Base-by-base conservation (phyloP, 23 tunicate species). In the Phallusia fumigata region DNA sequence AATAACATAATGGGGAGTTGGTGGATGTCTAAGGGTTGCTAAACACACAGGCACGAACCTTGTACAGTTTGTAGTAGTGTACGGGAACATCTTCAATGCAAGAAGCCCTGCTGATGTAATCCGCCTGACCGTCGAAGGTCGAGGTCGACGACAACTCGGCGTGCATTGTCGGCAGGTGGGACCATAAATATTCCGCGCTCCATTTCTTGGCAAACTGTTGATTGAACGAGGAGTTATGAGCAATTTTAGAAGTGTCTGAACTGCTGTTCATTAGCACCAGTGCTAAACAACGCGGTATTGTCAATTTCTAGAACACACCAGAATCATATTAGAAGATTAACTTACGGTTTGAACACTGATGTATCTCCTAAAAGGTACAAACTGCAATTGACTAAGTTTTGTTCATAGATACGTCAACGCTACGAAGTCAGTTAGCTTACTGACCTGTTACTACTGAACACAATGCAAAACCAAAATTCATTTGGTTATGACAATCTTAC, bases 71-170 rank as follows among this genome's bases (percentile, higher is more conserved):
- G 83, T 94, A 89, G 65, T 83, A 86, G 75, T 94, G 98, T 33
- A 94, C 94, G 0, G 98, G 94, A 19, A 94, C 98, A 79, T 94
- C 98, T 22, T 89, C 98, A 5, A 94, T 89, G 33, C 79, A 49
- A 2, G 88, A 89, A 32, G 98, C 98, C 40, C 82, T 84, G 34
- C 89, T 88, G 50, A 94, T 94, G 79, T 94, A 94, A 13, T 86
- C 86, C 15, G 91, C 94, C 24, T 84, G 94, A 2, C 83, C 82
- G n/a, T 83, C 80, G 76, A 83, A 89, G 0, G 88, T 72, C 35
- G 84, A 75, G 18, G 90, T 91, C 22, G 87, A 30, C 19, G 53
- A 52, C 52, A 84, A 33, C 79, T 94, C 98, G 0, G 75, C 80
- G 80, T 94, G 98, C 83, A 89, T 64, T 0, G 88, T 64, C 35